Base-by-base conservation (phyloP, 1,140 invertebrate species). In the Pachypsylla venusta region DNA sequence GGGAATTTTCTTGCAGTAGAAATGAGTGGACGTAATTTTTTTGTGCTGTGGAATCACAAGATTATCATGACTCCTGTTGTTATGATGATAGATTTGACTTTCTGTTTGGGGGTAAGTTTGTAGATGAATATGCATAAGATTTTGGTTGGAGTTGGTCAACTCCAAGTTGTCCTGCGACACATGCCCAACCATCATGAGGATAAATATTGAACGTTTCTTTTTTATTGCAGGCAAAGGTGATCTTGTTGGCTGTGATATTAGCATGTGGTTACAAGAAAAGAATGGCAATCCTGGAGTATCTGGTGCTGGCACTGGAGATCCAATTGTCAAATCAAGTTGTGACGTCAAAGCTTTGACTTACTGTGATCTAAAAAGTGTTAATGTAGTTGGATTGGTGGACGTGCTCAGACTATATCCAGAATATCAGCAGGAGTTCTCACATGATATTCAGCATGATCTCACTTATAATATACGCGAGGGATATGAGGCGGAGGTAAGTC, bases 381-480 rank as follows among this genome's bases (percentile, higher is more conserved):
- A 92, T 71, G 88, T 94, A 75, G 80, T 81, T 48, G 92, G 91
- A 1, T 75, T 96, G 7, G 80, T 91, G n/a, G 90, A 94, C 62
- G 89, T 93, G 0, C 74, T 97, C 1, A 76, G 87, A 5, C 72
- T 95, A 0, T 97, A 97, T 71, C 91, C 92, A 0, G 92, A 96
- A 70, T 95, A 93, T 71, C 89, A 93, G 64, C 87, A 92, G 67
- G 82, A 89, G 70, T 96, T 96, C 70, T 82, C 87, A 24, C 81
- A 91, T 61, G 93, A 96, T 67, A 93, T 97, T 64, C 87, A 92
- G 66, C 93, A 96, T 68, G 93, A 97, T 72, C 77, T 97, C 42
- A 95, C 93, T 0, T 95, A 91, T 71, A 98, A 97, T 72, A 76
- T 98, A 20, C 76, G 93, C 22, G 93, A 97, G 72, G 91, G 91